Conservation (phyloP, 92 coral and sea anemone species). For the Siderastrea radians region DNA sequence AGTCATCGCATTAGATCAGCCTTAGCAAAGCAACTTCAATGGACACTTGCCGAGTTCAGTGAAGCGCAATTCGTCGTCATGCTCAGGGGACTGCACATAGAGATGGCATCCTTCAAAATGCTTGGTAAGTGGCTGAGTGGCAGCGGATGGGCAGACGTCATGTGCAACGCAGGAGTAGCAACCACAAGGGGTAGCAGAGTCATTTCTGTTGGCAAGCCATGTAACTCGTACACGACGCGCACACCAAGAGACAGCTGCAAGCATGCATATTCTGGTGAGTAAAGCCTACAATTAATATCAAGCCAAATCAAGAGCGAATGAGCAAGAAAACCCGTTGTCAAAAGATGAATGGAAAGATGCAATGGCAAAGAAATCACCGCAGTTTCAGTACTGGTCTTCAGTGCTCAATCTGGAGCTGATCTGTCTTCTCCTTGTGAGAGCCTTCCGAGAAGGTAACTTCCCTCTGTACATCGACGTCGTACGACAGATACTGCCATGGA, state of each 20-base stretch:
- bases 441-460: conserved; percentile 43
- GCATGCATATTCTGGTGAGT: conserved; percentile 36
- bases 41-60: conserved; percentile 33
- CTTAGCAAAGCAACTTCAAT: conserved; percentile 61
- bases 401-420: conserved; percentile 32
- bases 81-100: conserved; percentile 40
- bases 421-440: conserved; percentile 54
- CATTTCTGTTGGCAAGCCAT: conserved; percentile 63
- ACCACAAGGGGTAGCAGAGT: conserved; percentile 68
- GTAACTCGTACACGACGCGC: conserved; percentile 66
- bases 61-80: conserved; percentile 45
- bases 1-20: conserved; percentile 51
- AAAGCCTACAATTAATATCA: conserved; percentile 17
- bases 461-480: conserved; percentile 30
- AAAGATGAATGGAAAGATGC: conserved; percentile 50
- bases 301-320: conserved; percentile 22
- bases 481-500: conserved; percentile 53
- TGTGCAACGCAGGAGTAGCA: conserved; percentile 49
- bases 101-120: conserved; percentile 53
- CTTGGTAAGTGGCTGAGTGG: conserved; percentile 40
- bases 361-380: conserved; percentile 24
- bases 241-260: conserved; percentile 60
- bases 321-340: conserved; percentile 10
- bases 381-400: conserved; percentile 38
- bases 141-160: conserved; percentile 59